Conservation (phyloP, 92 coral and sea anemone species). For the Bergia sp. region DNA sequence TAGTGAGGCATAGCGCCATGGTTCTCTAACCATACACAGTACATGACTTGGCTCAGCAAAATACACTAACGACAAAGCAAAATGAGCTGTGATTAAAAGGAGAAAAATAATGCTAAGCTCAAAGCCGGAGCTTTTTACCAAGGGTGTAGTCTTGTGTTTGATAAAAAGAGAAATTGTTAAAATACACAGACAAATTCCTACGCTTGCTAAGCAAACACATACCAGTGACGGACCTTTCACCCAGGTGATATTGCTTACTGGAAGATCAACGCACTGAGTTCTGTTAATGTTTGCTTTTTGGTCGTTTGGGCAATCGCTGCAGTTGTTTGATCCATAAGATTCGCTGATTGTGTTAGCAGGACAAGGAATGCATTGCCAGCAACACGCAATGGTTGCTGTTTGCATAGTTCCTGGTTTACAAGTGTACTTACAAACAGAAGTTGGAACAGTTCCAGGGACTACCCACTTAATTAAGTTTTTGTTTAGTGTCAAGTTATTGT, state of each 20-base stretch:
- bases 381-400: constrained; percentile 37
- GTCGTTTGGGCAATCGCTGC: constrained; percentile 27
- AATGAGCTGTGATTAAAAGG: not conserved
- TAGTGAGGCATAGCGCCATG: constrained; percentile 35
- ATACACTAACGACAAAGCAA: constrained; percentile 4
- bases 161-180: not conserved
- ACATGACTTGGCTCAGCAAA: constrained; percentile 28
- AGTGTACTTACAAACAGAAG: constrained; percentile 19
- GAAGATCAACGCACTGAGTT: constrained; percentile 43
- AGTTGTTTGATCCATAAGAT: constrained; percentile 9
- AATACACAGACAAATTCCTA: not conserved
- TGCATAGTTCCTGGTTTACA: constrained; percentile 47
- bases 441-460: constrained; percentile 2
- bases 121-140: constrained; percentile 38
- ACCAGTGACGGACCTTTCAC: not conserved
- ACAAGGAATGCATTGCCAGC: constrained; percentile 51
- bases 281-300: constrained; percentile 15
- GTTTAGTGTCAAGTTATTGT: not conserved
- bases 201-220: not conserved
- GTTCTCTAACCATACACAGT: constrained; percentile 28
- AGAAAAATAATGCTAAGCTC: constrained; percentile 47
- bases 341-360: constrained; percentile 40
- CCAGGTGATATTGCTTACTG: constrained; percentile 25
- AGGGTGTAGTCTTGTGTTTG: constrained; percentile 27
- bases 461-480: not conserved